Conservation (phyloP, 2,797 vertebrate genomes). For the Argentina silus region DNA sequence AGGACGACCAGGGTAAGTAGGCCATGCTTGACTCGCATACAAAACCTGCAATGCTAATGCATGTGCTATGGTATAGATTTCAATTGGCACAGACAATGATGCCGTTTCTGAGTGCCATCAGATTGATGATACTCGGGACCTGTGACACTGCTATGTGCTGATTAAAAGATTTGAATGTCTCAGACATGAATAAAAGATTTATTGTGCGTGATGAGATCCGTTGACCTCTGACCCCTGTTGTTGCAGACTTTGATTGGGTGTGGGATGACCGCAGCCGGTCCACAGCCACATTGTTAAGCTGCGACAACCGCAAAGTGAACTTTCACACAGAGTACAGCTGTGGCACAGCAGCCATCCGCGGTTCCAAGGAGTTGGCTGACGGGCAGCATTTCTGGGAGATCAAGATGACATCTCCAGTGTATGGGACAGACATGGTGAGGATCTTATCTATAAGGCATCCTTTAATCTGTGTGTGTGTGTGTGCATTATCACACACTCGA, state of each 20-base stretch:
- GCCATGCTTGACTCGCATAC: too few relatives aligned
- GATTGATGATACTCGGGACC: too few relatives aligned
- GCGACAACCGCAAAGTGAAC: slow-evolving; percentile 93
- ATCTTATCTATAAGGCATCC: not conserved
- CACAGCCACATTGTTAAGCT: slow-evolving; percentile 85
- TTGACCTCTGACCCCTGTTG: slow-evolving; percentile 5
- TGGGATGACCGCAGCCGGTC: slow-evolving; percentile 92
- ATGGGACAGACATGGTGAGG: slow-evolving; percentile 95
- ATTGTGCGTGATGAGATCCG: not conserved
- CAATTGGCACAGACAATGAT: too few relatives aligned
- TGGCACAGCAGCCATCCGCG: slow-evolving; percentile 91
- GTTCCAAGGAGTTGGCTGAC: slow-evolving; percentile 89
- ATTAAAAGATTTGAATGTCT: slow-evolving; percentile 1
- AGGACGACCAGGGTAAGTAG: slow-evolving; percentile 90
- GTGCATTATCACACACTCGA: too few relatives aligned
- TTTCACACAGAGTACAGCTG: slow-evolving; percentile 98
- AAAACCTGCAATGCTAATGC: too few relatives aligned
- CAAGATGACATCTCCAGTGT: slow-evolving; percentile 98
- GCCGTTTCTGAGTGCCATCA: too few relatives aligned
- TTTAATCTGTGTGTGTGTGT: too few relatives aligned
- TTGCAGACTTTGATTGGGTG: slow-evolving; percentile 94
- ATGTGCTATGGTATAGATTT: too few relatives aligned
- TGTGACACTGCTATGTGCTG: not conserved
- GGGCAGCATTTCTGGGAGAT: slow-evolving; percentile 99
- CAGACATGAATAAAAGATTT: not conserved